Evolutionary conservation across 2,797 vertebrate genomes (phyloP).

Genomic region (Smutsia gigantea): DNA sequence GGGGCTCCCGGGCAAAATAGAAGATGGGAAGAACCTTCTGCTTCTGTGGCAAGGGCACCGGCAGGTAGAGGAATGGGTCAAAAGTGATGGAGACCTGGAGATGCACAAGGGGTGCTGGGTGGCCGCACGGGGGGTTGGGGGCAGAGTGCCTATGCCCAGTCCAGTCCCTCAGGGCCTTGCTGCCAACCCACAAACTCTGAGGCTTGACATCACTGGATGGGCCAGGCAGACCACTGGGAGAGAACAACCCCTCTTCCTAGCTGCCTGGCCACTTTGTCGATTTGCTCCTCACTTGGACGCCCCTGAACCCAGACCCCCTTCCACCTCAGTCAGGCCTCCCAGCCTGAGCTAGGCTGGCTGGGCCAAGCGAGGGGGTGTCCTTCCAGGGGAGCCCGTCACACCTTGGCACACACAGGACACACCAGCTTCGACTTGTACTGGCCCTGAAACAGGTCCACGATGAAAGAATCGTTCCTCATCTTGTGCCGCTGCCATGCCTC

Average conservation of each 20-base stretch:
- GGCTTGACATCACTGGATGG: not conserved
- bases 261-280: not conserved
- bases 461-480: constrained; percentile 98
- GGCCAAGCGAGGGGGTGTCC: not conserved
- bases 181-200: not conserved
- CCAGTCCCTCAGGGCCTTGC: not conserved
- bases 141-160: not conserved
- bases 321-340: no score
- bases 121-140: not conserved
- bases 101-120: not conserved
- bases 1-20: constrained; percentile 97
- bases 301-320: not conserved
- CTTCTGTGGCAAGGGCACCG: constrained; percentile 97
- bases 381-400: constrained; percentile 76
- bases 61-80: constrained; percentile 98
- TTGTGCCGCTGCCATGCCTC: constrained; percentile 99
- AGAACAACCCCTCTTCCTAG: not conserved
- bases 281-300: not conserved
- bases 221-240: not conserved
- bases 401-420: constrained; percentile 98
- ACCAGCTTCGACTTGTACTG: constrained; percentile 99
- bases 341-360: not conserved
- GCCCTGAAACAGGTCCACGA: constrained; percentile 99
- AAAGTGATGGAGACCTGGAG: constrained; percentile 98
- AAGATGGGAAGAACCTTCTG: constrained; percentile 98